These are phyloP conservation scores for Melanotaenia duboulayi DNA, from an alignment of 2,113 vertebrate genomes.

Conservation along the genomic window DNA sequence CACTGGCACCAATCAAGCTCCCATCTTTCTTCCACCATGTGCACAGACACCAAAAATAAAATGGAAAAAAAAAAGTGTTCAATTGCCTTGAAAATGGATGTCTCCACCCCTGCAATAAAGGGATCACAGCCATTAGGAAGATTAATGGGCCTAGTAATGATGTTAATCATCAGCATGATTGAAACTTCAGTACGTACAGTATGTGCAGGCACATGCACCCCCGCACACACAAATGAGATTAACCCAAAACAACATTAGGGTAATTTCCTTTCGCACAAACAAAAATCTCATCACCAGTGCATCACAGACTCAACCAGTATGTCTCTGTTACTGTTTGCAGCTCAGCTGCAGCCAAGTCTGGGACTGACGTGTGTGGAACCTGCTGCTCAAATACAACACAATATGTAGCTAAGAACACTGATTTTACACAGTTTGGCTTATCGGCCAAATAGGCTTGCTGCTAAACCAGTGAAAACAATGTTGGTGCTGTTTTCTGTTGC, in stretches of 20 bases:
- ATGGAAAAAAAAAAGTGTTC: slow-evolving; percentile 73
- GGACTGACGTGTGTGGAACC: too few species aligned
- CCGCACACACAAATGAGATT: slow-evolving; percentile 37
- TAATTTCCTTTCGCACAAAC: slow-evolving; percentile 39
- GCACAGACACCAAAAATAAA: slow-evolving; percentile 31
- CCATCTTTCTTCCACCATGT: slow-evolving; percentile 30
- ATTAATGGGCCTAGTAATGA: slow-evolving; percentile 81
- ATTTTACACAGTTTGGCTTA: too few species aligned
- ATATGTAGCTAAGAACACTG: too few species aligned
- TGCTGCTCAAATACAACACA: not conserved
- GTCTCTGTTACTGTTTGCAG: slow-evolving; percentile 8
- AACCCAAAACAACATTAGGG: slow-evolving; percentile 45
- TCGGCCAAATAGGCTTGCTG: too few species aligned
- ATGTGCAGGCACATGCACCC: slow-evolving; percentile 7
- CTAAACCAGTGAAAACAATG: too few species aligned
- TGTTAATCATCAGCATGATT: slow-evolving; percentile 80
- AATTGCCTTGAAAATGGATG: slow-evolving; percentile 77
- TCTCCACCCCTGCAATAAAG: slow-evolving; percentile 78
- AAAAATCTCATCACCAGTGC: slow-evolving; percentile 47
- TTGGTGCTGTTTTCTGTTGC: too few species aligned
- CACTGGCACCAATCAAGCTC: slow-evolving; percentile 24
- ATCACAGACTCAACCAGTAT: slow-evolving; percentile 13
- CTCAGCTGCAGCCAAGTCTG: slow-evolving; percentile 5
- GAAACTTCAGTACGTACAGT: slow-evolving; percentile 71
- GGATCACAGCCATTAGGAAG: slow-evolving; percentile 78